Percentiles rank a stretch among this genome's conserved stretches.
Evolutionary conservation across 2,797 vertebrate species (phyloP).

Genomic region (Macrochelys suwanniensis): DNA sequence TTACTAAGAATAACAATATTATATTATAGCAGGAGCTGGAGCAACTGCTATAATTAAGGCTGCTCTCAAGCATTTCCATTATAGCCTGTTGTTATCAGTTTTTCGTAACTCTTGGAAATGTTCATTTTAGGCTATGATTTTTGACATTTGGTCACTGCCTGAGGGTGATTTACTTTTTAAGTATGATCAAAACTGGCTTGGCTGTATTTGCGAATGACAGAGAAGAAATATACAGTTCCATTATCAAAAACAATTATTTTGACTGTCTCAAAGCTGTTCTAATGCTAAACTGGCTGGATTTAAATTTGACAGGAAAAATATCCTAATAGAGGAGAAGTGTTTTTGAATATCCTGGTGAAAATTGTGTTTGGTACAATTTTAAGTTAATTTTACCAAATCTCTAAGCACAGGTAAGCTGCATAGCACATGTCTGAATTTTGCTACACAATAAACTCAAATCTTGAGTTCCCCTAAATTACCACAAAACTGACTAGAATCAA

Average conservation of each 20-base stretch:
- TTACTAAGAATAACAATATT: background rate
- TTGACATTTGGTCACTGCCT: background rate
- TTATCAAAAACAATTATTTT: background rate
- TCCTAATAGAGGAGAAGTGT: background rate
- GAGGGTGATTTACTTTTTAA: background rate
- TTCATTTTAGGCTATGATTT: background rate
- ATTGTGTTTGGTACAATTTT: background rate
- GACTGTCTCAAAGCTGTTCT: background rate
- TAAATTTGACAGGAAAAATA: background rate
- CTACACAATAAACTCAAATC: background rate
- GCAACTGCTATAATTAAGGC: background rate
- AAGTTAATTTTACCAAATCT: background rate
- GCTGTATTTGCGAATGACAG: background rate
- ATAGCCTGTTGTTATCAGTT: background rate
- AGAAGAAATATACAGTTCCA: rapidly evolving
- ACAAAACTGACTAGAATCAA: background rate
- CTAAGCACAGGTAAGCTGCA: background rate
- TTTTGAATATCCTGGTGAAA: background rate
- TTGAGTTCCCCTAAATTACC: background rate
- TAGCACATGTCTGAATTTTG: background rate
- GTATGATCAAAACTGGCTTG: background rate
- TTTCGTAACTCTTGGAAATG: background rate
- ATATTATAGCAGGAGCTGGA: background rate
- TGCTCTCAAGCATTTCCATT: rapidly evolving
- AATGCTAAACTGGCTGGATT: background rate